Conservation (phyloP, 2,797 vertebrate species). For the Chelon auratus region DNA sequence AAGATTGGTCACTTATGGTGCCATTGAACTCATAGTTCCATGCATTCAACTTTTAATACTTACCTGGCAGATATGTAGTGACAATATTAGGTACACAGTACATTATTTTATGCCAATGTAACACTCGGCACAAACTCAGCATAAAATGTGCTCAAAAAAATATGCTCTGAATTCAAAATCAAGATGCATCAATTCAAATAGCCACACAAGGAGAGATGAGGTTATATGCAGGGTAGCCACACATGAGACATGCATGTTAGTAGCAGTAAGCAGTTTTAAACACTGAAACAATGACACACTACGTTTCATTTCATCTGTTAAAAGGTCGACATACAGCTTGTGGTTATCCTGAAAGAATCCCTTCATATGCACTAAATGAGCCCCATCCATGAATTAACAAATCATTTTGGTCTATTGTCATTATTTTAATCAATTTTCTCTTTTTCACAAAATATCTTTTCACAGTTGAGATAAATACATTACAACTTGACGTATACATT, state of each 20-base stretch:
- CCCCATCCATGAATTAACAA: conserved; percentile 39
- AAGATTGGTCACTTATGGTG: not conserved
- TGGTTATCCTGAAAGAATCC: conserved; percentile 50
- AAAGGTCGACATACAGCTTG: conserved; percentile 76
- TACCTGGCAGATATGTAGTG: conserved; percentile 36
- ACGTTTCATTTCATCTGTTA: conserved; percentile 58
- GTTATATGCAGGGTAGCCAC: conserved; percentile 46
- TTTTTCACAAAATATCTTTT: conserved; percentile 75
- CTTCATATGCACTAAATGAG: not conserved
- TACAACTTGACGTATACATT: conserved; percentile 74
- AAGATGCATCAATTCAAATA: conserved; percentile 35
- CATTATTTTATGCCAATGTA: conserved; percentile 12
- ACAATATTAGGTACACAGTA: not conserved
- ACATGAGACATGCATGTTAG: conserved; percentile 84
- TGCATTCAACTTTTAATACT: conserved; percentile 33
- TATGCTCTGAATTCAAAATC: conserved; percentile 27
- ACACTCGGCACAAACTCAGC: not conserved
- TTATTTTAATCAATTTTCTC: conserved; percentile 77
- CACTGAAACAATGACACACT: conserved; percentile 16
- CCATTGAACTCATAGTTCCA: conserved; percentile 36
- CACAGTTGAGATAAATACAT: conserved; percentile 85
- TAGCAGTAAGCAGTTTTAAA: conserved; percentile 67
- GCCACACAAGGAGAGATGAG: conserved; percentile 27
- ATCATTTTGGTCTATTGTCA: conserved; percentile 57
- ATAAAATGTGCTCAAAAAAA: not conserved